Evolutionary conservation across 2,888 invertebrate species (phyloP).

Genomic region (Galerucella pusilla): DNA sequence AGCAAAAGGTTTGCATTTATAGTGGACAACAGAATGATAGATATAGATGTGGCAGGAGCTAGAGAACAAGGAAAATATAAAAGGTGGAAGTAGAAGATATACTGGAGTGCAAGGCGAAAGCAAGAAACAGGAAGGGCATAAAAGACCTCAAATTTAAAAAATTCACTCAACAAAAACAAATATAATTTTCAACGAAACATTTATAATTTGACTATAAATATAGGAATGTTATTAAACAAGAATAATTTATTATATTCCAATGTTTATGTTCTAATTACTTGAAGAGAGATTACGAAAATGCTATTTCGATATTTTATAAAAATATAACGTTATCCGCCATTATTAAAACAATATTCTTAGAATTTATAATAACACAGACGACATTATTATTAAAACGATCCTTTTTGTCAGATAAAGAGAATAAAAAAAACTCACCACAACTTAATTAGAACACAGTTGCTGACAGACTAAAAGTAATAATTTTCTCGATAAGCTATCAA

Average conservation of each 20-base stretch:
- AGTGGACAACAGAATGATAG: no score
- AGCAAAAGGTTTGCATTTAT: no score
- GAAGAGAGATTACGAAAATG: not conserved
- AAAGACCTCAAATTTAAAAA: no score
- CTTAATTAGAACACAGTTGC: constrained; percentile 35
- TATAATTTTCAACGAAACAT: no score
- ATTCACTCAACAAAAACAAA: no score
- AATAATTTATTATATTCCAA: not conserved
- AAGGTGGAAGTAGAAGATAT: no score
- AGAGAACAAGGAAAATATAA: no score
- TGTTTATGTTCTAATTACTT: not conserved
- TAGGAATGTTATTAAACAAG: no score
- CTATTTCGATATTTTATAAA: not conserved
- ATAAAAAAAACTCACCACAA: constrained; percentile 24
- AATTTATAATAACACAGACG: not conserved
- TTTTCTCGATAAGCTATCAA: constrained; percentile 41
- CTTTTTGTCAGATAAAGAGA: constrained; percentile 2
- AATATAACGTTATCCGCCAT: not conserved
- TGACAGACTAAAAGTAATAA: constrained; percentile 43
- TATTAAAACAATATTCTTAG: constrained; percentile 2
- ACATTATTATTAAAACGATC: not conserved
- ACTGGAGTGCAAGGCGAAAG: no score
- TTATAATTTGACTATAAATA: no score
- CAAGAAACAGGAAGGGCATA: no score
- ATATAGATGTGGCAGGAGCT: no score